Evolutionary conservation across 2,113 vertebrate genomes (phyloP), one percentile per base, ranked within the genome.

Genomic region (Mohoua ochrocephala): DNA sequence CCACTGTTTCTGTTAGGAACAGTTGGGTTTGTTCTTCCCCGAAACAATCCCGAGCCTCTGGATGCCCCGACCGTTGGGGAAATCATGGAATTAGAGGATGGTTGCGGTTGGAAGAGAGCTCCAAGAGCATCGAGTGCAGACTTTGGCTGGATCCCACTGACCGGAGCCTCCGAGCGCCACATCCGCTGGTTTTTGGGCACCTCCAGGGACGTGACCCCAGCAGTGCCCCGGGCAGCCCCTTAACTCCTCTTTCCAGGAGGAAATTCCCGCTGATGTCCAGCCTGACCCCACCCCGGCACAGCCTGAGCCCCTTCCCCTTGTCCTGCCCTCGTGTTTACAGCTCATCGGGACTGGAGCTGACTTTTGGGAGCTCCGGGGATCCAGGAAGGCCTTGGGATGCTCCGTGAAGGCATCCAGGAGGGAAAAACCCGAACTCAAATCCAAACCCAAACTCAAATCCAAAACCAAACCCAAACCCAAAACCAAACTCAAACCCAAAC

Each of bases 111-210:
- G 63, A 27, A 41, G 54, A 84, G 41, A 13, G 15, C 41, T 54
- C 30, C 71, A 63, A 4, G 63, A 61, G 22, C n/a, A 31, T 15
- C 87, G n/a, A n/a, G n/a, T n/a, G n/a, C n/a, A 69, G 9, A 12
- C 17, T 31, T 10, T 15, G 45, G 7, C 33, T 16, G 52, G 33
- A 74, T 37, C 28, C n/a, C 20, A 8, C 14, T 15, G n/a, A 60
- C 6, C 15, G 0, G 0, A 5, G 20, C 13, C 27, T 15, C 52
- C 15, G 2, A 15, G 33, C 24, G 44, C 68, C 52, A 24, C 18
- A 7, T 33, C 27, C 7, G 3, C 44, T 11, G 14, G 1, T 21
- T 13, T 31, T 11, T 2, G 27, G 52, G 52, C 33, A 16, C 12
- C 44, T 23, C 17, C 59, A 59, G 68, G 44, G 44, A 5, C 39